Conservation (phyloP, 2,113 vertebrate genomes). For the Fregetta grallaria region DNA sequence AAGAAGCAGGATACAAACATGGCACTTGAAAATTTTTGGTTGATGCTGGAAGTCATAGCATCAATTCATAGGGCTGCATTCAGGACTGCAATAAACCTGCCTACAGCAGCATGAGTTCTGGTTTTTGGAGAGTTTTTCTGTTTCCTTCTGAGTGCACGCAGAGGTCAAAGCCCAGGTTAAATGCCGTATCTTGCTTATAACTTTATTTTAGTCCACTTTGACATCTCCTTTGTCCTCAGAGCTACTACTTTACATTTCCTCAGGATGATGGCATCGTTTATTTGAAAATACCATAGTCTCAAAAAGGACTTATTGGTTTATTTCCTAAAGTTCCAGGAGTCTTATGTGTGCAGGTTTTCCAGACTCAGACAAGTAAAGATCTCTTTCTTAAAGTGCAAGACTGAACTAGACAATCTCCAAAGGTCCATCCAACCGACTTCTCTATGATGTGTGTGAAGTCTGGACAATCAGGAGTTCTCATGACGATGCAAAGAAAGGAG, state of each 20-base stretch:
- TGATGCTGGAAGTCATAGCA: neutral
- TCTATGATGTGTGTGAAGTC: neutral
- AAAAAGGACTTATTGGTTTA: neutral
- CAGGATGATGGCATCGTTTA: neutral
- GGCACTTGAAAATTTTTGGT: neutral
- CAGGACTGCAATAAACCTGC: neutral
- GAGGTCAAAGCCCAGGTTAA: neutral
- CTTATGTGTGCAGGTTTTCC: neutral
- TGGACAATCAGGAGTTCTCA: neutral
- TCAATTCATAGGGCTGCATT: neutral
- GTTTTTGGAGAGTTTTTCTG: neutral
- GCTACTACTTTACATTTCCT: neutral
- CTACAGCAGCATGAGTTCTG: neutral
- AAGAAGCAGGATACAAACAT: neutral
- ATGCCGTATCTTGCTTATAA: neutral
- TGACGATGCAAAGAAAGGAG: neutral
- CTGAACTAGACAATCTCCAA: neutral
- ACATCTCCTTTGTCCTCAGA: neutral
- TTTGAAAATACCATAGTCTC: neutral
- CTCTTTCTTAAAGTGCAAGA: neutral
- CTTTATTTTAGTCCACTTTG: neutral
- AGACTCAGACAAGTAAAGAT: neutral
- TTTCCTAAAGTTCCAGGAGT: slow-evolving; percentile 11
- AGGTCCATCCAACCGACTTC: neutral
- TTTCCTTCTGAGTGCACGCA: neutral